Evolutionary conservation across 2,113 vertebrate species (phyloP), one percentile per base, ranked within the genome.

Genomic region (Megalops atlanticus): DNA sequence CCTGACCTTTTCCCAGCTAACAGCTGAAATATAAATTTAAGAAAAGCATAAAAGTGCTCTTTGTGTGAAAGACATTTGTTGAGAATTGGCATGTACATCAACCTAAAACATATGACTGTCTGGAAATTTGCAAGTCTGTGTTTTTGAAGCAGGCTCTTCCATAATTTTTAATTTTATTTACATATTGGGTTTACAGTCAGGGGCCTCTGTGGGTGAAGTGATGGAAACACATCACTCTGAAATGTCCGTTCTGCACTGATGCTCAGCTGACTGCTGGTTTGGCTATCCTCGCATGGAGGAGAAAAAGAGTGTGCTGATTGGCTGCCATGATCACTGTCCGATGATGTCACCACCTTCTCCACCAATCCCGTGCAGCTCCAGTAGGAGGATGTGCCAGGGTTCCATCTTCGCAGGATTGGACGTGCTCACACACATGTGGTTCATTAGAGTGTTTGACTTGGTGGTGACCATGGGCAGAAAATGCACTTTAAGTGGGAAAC

Each of bases 121-220:
- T n/a, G n/a, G n/a, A n/a, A n/a, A n/a, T n/a, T n/a, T n/a, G n/a
- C n/a, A n/a, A n/a, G n/a, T n/a, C n/a, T n/a, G n/a, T 49, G 64
- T 43, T 40, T 71, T 54, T 16, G 49, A 54, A 73, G 69, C 11
- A 0, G 11, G 14, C 39, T 4, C 21, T 43, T 68, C 24, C 15
- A 39, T 64, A 6, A 4, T 21, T 78, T 21, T 15, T 43, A 27
- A 8, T 33, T 70, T 69, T 68, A 70, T 33, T 64, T 41, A 18
- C 40, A 27, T 69, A 33, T 45, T 70, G 40, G 39, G 24, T 24
- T n/a, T 24, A 15, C 69, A 45, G 69, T 45, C n/a, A 3, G n/a
- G n/a, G 15, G 58, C n/a, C 33, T 78, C 54, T 43, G 77, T 31
- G 58, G 58, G 54, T 78, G 69, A 77, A 47, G 47, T 35, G 33